phyloP scores from a whole-genome alignment of 2,113 vertebrate species.

The Zosterops hypoxanthus region DNA sequence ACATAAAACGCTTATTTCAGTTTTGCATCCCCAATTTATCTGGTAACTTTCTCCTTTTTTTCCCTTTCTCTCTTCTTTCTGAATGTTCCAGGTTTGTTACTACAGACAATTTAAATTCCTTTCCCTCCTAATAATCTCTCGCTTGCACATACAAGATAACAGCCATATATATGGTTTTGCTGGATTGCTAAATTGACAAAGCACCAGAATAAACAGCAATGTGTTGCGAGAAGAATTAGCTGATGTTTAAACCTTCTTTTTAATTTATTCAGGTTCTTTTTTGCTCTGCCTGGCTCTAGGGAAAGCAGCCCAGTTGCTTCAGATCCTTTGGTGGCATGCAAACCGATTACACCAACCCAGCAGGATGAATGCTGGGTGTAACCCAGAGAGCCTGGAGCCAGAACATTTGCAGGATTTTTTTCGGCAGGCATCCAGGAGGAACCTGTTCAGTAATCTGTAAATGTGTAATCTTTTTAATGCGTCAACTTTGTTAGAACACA shows the following conservation, averaged over 20 bases:
- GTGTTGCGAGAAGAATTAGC: neutral
- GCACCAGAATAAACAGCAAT: neutral
- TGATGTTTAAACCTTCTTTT: constrained; percentile 1
- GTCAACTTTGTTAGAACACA: constrained; percentile 13
- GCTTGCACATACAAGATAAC: constrained; percentile 21
- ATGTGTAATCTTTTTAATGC: constrained; percentile 50
- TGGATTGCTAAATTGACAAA: constrained; percentile 37
- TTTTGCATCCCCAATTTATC: neutral
- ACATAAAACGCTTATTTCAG: neutral
- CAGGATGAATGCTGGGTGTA: neutral
- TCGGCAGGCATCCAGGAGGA: constrained; percentile 16
- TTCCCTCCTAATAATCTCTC: constrained; percentile 21
- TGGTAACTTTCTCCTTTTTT: neutral
- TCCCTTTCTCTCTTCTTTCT: neutral
- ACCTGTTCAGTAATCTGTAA: constrained; percentile 44
- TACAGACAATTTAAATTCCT: constrained; percentile 24
- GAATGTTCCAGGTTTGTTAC: neutral
- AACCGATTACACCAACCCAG: neutral
- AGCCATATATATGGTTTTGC: neutral
- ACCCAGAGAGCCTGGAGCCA: neutral
- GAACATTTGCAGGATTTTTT: neutral
- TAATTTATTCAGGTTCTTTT: constrained; percentile 20
- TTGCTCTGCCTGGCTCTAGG: neutral
- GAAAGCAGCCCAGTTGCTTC: neutral
- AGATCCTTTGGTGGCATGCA: neutral